Base-by-base conservation (phyloP, 2,888 invertebrate genomes). In the Acanthoscelides obtectus region DNA sequence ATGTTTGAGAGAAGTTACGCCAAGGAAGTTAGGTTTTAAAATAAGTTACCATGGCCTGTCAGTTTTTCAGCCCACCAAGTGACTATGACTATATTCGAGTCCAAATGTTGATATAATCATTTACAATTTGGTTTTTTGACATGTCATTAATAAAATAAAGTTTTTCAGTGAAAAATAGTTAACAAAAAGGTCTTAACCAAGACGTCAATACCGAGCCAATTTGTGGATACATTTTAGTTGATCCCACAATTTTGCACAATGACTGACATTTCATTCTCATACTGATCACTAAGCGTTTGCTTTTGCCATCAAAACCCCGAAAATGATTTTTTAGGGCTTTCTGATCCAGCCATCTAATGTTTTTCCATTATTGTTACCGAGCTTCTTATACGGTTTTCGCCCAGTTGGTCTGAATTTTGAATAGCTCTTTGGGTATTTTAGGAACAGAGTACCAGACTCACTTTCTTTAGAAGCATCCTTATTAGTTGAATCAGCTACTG, bases 281-380 rank as follows among this genome's bases (percentile, higher is more conserved):
- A 45, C 45, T 17, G 5, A 45, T 45, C 12, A 45, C 45, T 45
- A 12, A 6, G 45, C 45, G 17, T 45, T 45, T 45, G 12, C 45
- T 45, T 45, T 45, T 12, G 12, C 17, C 45, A 45, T 45, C 45
- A 45, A 45, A 4, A 45, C 6, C 25, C 3, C 6, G 25, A 6
- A 17, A 45, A 45, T 6, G 1, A 45, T 45, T 19, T 66, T 66
- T 66, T 25, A 79, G 76, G 79, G 75, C 65, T 77, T 78, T 69
- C 77, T 79, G 45, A 84, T 74, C 83, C 83, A 84, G 67, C 75
- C 75, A 72, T 83, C 83, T 71, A 84, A 76, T 22, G 81, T 82
- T 70, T 74, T 45, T 76, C 72, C 78, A 3, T 67, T 20, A 22
- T 22, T 22, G 68, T 74, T 77, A 20, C 22, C 70, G 64, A 73